Percentiles rank a stretch among this genome's conserved stretches.
phyloP scores from a whole-genome alignment of 1,140 invertebrate species.

The Bombus haemorrhoidalis region DNA sequence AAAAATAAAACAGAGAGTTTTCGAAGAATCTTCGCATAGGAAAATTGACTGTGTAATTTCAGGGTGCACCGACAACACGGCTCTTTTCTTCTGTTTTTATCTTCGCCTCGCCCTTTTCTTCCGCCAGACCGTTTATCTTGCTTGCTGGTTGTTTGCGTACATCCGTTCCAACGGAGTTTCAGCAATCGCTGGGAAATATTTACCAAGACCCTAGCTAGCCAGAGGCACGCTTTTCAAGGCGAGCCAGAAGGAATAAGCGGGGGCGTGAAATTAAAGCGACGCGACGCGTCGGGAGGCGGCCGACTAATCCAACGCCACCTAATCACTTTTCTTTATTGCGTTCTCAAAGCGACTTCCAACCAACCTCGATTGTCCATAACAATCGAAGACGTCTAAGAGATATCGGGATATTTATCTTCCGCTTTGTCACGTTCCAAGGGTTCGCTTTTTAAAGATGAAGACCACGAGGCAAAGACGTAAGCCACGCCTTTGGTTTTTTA shows the following conservation, averaged over 20 bases:
- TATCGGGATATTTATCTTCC: background rate
- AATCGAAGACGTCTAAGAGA: background rate
- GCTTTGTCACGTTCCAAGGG: background rate
- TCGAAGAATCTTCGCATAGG: constrained; percentile 7
- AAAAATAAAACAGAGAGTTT: background rate
- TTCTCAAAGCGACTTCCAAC: background rate
- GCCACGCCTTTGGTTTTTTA: no score
- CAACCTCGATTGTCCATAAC: constrained; percentile 1
- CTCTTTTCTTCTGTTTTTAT: background rate
- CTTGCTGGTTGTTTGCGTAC: background rate
- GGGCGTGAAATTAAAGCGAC: constrained; percentile 59
- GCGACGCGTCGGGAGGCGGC: constrained; percentile 16
- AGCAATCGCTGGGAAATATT: constrained; percentile 48
- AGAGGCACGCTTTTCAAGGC: constrained; percentile 34
- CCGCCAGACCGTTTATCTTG: background rate
- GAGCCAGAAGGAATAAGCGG: constrained; percentile 32
- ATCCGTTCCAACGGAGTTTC: background rate
- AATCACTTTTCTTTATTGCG: constrained; percentile 50
- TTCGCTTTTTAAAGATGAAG: background rate
- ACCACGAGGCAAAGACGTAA: background rate
- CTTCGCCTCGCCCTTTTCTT: background rate
- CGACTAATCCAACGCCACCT: constrained; percentile 35
- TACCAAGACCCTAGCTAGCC: constrained; percentile 1
- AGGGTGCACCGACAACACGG: background rate
- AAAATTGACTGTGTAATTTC: constrained; percentile 37